Percentiles rank a stretch among this genome's conserved stretches.
Conservation (phyloP, 2,888 invertebrate genomes). For the Acronicta aceris region DNA sequence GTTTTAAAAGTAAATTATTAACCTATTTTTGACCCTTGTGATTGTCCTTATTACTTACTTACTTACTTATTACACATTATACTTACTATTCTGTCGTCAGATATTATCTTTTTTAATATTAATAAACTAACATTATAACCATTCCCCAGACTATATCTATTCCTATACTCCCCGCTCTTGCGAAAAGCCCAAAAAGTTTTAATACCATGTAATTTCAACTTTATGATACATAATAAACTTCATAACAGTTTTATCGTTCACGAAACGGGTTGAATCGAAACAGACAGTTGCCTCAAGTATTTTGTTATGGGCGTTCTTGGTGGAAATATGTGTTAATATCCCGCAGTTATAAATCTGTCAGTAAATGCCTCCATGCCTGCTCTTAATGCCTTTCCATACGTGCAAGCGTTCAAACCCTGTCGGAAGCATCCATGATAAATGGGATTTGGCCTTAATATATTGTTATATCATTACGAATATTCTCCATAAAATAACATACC, state of each 20-base stretch:
- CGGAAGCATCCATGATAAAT: slow-evolving; percentile 4
- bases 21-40: too few relatives aligned
- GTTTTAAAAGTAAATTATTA: too few relatives aligned
- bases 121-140: too few relatives aligned
- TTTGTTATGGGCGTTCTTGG: slow-evolving; percentile 51
- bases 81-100: too few relatives aligned
- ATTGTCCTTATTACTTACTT: too few relatives aligned
- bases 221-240: slow-evolving; percentile 9
- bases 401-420: slow-evolving; percentile 16
- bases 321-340: slow-evolving; percentile 55
- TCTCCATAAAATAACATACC: too few relatives aligned
- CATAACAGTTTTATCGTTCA: slow-evolving; percentile 17
- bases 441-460: slow-evolving; percentile 9
- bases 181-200: too few relatives aligned
- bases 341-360: slow-evolving; percentile 51
- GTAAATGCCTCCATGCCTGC: slow-evolving; percentile 17
- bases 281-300: slow-evolving; percentile 40
- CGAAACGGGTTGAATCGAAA: slow-evolving; percentile 15
- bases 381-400: slow-evolving; percentile 38
- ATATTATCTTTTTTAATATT: too few relatives aligned
- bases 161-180: too few relatives aligned
- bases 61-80: too few relatives aligned
- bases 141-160: too few relatives aligned
- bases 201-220: neutral
- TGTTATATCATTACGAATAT: neutral